phyloP scores from a whole-genome alignment of 1,140 invertebrate genomes.

The Euwallacea similis region DNA sequence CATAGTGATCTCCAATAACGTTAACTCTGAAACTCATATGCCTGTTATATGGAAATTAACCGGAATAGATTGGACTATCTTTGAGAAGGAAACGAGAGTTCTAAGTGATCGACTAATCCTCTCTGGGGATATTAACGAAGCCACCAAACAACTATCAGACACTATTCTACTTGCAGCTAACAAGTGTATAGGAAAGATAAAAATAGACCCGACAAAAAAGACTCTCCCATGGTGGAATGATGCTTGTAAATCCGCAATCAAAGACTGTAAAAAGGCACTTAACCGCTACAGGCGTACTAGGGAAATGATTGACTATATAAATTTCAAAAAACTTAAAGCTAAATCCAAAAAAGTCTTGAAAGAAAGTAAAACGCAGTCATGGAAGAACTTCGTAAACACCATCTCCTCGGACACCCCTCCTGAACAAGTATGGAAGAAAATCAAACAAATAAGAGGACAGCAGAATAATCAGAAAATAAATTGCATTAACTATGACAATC shows the following conservation, averaged over 20 bases:
- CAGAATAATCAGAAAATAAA: slow-evolving; percentile 7
- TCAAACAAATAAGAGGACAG: slow-evolving; percentile 15
- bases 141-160: background rate
- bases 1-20: slow-evolving; percentile 8
- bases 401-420: slow-evolving; percentile 7
- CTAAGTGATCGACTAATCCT: background rate
- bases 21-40: background rate
- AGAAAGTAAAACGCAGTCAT: slow-evolving; percentile 22
- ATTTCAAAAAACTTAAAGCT: slow-evolving; percentile 29
- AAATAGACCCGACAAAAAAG: slow-evolving; percentile 7
- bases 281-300: slow-evolving; percentile 16
- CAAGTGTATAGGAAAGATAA: slow-evolving; percentile 12
- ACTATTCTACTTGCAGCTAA: slow-evolving; percentile 14
- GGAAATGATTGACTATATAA: slow-evolving; percentile 9
- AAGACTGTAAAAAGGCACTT: slow-evolving; percentile 24
- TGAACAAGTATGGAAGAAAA: slow-evolving; percentile 24
- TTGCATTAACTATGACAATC: slow-evolving; percentile 5
- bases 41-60: slow-evolving; percentile 16
- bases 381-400: slow-evolving; percentile 1
- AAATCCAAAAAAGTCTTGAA: slow-evolving; percentile 21
- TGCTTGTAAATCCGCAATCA: slow-evolving; percentile 12
- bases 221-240: slow-evolving; percentile 28
- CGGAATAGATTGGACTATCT: slow-evolving; percentile 15
- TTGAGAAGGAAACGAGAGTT: slow-evolving; percentile 3
- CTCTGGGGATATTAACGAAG: slow-evolving; percentile 3